A percentile compares a stretch with the other conserved stretches of the same genome.
These are phyloP conservation scores for Gymnorhina tibicen DNA, from an alignment of 2,113 vertebrate species.

Conservation along the genomic window DNA sequence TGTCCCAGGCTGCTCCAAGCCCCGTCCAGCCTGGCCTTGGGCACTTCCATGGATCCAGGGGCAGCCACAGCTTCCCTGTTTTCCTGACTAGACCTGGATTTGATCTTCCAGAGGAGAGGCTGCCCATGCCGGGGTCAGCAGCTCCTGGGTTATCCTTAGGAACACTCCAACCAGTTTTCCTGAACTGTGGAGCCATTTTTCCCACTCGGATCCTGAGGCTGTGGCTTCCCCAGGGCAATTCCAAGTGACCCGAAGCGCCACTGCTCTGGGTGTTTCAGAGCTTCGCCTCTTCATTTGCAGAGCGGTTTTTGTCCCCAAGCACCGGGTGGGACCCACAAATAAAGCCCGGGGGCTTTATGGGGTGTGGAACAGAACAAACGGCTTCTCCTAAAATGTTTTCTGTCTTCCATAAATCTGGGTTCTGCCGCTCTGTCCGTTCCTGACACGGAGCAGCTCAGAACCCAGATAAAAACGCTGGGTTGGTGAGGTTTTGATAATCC, in stretches of 20 bases:
- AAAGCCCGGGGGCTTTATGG: not conserved
- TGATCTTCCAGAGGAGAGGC: not conserved
- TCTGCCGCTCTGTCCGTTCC: not conserved
- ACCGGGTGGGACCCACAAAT: not conserved
- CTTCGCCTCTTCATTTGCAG: not conserved
- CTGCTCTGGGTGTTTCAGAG: not conserved
- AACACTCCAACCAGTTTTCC: fast-evolving
- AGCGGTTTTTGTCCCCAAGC: not conserved
- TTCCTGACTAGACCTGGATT: too few relatives aligned
- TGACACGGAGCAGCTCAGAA: not conserved
- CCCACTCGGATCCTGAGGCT: not conserved
- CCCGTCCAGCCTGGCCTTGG: not conserved
- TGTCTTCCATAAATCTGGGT: not conserved
- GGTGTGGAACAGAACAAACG: not conserved
- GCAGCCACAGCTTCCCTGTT: not conserved
- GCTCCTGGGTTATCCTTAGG: not conserved
- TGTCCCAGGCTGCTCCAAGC: not conserved
- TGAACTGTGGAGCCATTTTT: not conserved
- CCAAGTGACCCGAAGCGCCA: not conserved
- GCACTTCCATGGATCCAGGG: not conserved
- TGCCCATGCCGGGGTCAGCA: fast-evolving
- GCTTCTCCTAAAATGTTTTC: not conserved
- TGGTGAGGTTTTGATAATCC: not conserved
- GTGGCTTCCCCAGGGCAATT: not conserved
- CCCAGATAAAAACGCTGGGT: not conserved